phyloP scores from a whole-genome alignment of 2,113 vertebrate species.

The Sturnira hondurensis region DNA sequence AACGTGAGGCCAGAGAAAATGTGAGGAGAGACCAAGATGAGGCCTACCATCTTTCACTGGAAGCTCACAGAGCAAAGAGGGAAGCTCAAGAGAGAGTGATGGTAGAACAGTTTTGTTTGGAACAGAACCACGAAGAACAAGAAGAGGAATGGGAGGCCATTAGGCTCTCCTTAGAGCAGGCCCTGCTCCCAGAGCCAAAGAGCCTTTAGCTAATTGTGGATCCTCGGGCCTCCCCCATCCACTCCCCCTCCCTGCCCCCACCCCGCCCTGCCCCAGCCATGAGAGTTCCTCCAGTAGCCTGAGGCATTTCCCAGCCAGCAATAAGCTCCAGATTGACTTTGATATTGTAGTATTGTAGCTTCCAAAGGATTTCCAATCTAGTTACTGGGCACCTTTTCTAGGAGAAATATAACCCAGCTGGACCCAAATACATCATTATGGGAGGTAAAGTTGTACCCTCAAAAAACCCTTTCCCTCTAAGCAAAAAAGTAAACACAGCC shows the following conservation, averaged over 20 bases:
- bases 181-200: conserved; percentile 92
- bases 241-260: conserved; percentile 80
- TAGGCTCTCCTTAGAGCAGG: conserved; percentile 91
- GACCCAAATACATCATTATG: conserved; percentile 92
- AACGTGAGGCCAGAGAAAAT: conserved; percentile 97
- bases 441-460: conserved; percentile 97
- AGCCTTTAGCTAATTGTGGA: conserved; percentile 94
- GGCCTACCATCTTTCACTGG: conserved; percentile 95
- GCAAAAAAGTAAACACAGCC: conserved; percentile 89
- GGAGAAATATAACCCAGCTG: conserved; percentile 87
- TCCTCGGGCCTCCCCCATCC: too few species aligned
- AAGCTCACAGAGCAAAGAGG: conserved; percentile 96
- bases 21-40: conserved; percentile 99
- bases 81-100: too few species aligned
- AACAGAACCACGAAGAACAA: too few species aligned
- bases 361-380: conserved; percentile 93
- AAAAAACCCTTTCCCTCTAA: conserved; percentile 99
- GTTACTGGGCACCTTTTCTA: too few species aligned
- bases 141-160: too few species aligned
- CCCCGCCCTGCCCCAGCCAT: too few species aligned
- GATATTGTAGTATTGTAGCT: conserved; percentile 98
- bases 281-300: conserved; percentile 90
- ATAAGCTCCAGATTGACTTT: conserved; percentile 96
- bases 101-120: too few species aligned
- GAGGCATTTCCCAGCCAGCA: conserved; percentile 93